phyloP scores from a whole-genome alignment of 1,140 invertebrate genomes.

The Megalonaias nervosa region DNA sequence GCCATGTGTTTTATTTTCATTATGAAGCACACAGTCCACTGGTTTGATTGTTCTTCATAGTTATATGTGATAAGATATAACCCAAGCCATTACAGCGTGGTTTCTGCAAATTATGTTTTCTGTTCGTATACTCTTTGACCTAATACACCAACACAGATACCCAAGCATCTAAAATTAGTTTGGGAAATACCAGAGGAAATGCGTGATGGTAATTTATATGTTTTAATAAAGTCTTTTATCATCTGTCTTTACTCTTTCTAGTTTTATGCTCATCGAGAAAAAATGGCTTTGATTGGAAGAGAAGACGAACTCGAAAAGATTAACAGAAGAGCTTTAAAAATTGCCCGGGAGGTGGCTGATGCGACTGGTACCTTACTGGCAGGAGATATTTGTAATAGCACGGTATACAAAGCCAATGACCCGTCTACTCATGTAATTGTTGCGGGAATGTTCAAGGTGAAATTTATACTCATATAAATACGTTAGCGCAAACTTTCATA shows the following conservation, averaged over 20 bases:
- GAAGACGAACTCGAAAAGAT: slow-evolving; percentile 61
- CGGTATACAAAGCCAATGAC: slow-evolving; percentile 48
- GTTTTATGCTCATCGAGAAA: slow-evolving; percentile 65
- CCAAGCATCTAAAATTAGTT: too few species aligned
- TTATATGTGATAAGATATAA: too few species aligned
- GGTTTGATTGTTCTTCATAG: too few species aligned
- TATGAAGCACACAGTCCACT: too few species aligned
- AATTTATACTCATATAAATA: background rate
- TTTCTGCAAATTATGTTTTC: too few species aligned
- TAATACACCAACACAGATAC: too few species aligned
- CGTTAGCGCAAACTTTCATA: background rate
- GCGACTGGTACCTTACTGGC: slow-evolving; percentile 60
- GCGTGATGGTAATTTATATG: too few species aligned
- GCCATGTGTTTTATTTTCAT: too few species aligned
- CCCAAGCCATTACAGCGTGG: too few species aligned
- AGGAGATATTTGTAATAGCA: slow-evolving; percentile 60
- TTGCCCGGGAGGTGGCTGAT: slow-evolving; percentile 61
- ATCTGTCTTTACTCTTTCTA: slow-evolving; percentile 29
- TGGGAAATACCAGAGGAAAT: too few species aligned
- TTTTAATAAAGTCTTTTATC: too few species aligned
- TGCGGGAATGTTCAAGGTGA: slow-evolving; percentile 53
- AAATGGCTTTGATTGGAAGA: slow-evolving; percentile 52
- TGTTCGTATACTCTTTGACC: too few species aligned
- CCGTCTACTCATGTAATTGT: slow-evolving; percentile 24
- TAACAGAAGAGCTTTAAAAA: slow-evolving; percentile 56